These are phyloP conservation scores for Heterohyrax brucei DNA, from an alignment of 2,797 vertebrate species.

Conservation along the genomic window DNA sequence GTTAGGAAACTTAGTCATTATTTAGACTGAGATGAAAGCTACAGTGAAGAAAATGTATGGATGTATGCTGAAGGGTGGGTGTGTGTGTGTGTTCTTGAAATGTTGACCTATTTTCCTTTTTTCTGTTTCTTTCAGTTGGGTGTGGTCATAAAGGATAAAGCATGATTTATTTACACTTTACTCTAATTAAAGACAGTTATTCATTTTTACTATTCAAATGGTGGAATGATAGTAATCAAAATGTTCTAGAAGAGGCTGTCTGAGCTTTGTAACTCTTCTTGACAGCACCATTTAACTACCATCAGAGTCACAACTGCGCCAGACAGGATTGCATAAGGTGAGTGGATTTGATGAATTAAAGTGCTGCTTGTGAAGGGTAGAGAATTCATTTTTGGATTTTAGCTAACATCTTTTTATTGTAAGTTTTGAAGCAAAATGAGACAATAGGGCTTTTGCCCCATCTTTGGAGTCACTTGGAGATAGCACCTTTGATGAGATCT, in stretches of 20 bases:
- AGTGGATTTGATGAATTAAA: constrained; percentile 78
- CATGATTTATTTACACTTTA: constrained; percentile 53
- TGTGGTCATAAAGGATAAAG: constrained; percentile 26
- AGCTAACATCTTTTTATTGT: constrained; percentile 72
- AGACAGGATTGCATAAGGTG: constrained; percentile 83
- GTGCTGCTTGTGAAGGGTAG: constrained; percentile 79
- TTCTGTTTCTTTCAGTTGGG: background rate
- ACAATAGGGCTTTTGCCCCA: constrained; percentile 55
- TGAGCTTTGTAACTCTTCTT: constrained; percentile 84
- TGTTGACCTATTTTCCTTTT: background rate
- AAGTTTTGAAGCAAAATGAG: constrained; percentile 76
- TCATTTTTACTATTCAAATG: constrained; percentile 45
- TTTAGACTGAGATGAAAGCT: background rate
- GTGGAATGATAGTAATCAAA: constrained; percentile 58
- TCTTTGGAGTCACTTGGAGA: constrained; percentile 77
- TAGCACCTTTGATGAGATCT: constrained; percentile 72
- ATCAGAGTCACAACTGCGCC: constrained; percentile 82
- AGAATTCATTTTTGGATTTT: constrained; percentile 71
- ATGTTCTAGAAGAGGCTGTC: constrained; percentile 85
- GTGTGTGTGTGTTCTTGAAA: background rate
- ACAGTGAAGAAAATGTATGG: background rate
- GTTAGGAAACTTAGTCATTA: constrained; percentile 25
- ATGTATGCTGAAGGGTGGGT: background rate
- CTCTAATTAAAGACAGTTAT: constrained; percentile 3
- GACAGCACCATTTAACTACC: constrained; percentile 76